phyloP scores from a whole-genome alignment of 2,888 invertebrate genomes.

The Tryphoninae sp. region DNA sequence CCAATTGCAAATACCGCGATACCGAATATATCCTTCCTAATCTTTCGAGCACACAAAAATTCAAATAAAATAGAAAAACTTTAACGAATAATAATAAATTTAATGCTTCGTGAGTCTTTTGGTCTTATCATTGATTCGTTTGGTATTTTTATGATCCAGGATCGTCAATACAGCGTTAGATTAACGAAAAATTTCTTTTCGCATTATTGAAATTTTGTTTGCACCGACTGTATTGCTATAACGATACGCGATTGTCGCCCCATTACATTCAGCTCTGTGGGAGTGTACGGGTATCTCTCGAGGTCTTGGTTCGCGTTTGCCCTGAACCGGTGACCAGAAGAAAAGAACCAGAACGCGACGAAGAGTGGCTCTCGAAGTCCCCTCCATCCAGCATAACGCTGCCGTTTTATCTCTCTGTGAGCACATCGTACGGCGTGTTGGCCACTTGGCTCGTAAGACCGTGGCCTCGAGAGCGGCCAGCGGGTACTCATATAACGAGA shows the following conservation, averaged over 20 bases:
- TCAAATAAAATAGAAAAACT: too few relatives aligned
- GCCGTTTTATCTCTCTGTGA: conserved; percentile 51
- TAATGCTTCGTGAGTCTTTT: too few relatives aligned
- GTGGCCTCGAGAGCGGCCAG: conserved; percentile 34
- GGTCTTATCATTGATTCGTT: too few relatives aligned
- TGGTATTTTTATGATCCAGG: too few relatives aligned
- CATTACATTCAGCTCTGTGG: conserved; percentile 77
- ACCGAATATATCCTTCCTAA: not conserved
- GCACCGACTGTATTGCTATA: conserved; percentile 73
- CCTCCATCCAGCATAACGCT: conserved; percentile 29
- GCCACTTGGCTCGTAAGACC: conserved; percentile 39
- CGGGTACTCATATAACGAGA: conserved; percentile 74
- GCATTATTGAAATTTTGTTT: conserved; percentile 60
- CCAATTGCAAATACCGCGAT: conserved; percentile 39
- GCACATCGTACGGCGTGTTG: conserved; percentile 38
- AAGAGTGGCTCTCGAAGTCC: conserved; percentile 12
- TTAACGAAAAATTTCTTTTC: not conserved
- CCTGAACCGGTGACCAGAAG: conserved; percentile 33
- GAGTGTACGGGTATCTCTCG: conserved; percentile 75
- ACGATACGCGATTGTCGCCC: conserved; percentile 80
- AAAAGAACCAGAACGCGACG: conserved; percentile 18
- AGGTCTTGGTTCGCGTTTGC: conserved; percentile 67
- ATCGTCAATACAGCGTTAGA: too few relatives aligned
- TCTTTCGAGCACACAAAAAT: not conserved
- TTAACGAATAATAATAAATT: too few relatives aligned